Percentiles rank a stretch among this genome's conserved stretches.
Evolutionary conservation across 1,140 invertebrate species (phyloP).

Genomic region (Muscidifurax raptorellus): DNA sequence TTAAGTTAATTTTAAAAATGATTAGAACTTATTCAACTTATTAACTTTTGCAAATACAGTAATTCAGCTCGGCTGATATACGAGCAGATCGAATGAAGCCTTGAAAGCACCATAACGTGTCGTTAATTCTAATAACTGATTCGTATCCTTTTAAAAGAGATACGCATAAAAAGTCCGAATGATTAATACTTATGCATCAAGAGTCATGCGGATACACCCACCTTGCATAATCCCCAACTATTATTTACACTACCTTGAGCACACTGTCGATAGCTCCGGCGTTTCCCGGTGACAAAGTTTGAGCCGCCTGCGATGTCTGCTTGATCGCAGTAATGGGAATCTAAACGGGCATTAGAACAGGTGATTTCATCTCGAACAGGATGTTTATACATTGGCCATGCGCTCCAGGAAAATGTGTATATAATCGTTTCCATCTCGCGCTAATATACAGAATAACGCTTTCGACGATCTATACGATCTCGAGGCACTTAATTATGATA

Average conservation of each 20-base stretch:
- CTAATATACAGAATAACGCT: background rate
- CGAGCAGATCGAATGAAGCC: background rate
- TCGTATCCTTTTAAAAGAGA: background rate
- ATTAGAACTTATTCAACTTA: background rate
- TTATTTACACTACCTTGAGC: conserved; percentile 61
- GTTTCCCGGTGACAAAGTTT: conserved; percentile 63
- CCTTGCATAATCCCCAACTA: background rate
- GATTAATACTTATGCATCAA: background rate
- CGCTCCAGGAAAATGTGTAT: background rate
- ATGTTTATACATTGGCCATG: background rate
- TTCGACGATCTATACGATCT: background rate
- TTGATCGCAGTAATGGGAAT: conserved; percentile 68
- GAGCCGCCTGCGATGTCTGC: conserved; percentile 62
- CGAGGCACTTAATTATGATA: conserved; percentile 12
- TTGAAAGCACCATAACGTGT: background rate
- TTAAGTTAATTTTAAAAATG: conserved; percentile 5
- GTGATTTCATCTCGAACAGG: conserved; percentile 29
- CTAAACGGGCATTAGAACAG: conserved; percentile 54
- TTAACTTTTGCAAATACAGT: conserved; percentile 7
- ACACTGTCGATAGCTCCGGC: conserved; percentile 60
- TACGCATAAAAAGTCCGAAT: background rate
- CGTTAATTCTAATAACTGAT: conserved; percentile 2
- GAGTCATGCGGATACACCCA: background rate
- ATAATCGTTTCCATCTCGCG: background rate
- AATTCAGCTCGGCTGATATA: background rate